Conservation (phyloP, 2,113 vertebrate genomes). For the Thryonomys swinderianus region DNA sequence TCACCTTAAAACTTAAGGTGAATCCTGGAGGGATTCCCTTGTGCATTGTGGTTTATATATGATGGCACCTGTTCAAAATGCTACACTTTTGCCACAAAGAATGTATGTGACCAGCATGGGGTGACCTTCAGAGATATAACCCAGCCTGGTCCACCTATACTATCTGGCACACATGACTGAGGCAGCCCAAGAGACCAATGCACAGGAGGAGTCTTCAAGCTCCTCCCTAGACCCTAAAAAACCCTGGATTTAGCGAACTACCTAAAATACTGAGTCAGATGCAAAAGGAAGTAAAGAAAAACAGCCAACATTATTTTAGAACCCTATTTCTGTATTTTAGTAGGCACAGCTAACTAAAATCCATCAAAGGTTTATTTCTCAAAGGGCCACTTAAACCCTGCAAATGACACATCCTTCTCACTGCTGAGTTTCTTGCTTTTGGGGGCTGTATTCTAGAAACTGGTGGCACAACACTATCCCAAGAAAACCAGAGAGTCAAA, state of each 20-base stretch:
- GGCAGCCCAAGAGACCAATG: background rate
- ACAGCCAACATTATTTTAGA: constrained; percentile 9
- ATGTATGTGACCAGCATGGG: background rate
- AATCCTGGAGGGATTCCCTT: background rate
- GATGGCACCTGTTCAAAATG: background rate
- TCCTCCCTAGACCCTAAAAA: constrained; percentile 8
- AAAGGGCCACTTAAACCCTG: constrained; percentile 12
- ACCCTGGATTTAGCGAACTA: background rate
- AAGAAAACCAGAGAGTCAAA: background rate
- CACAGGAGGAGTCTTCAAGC: background rate
- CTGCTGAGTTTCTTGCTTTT: background rate
- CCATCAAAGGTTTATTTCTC: background rate
- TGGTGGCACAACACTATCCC: no score
- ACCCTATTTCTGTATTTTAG: background rate
- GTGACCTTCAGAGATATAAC: background rate
- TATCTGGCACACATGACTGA: background rate
- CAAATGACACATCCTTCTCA: background rate
- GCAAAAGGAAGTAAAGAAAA: background rate
- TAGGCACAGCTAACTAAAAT: constrained; percentile 1
- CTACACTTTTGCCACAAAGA: background rate
- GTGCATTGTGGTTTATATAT: background rate
- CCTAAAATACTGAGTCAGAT: background rate
- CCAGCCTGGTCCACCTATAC: background rate
- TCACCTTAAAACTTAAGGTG: background rate
- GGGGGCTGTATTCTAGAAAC: background rate